A percentile compares a stretch with the other conserved stretches of the same genome.
Evolutionary conservation across 1,140 invertebrate genomes (phyloP).

Genomic region (Pseudachorutes palmiensis): DNA sequence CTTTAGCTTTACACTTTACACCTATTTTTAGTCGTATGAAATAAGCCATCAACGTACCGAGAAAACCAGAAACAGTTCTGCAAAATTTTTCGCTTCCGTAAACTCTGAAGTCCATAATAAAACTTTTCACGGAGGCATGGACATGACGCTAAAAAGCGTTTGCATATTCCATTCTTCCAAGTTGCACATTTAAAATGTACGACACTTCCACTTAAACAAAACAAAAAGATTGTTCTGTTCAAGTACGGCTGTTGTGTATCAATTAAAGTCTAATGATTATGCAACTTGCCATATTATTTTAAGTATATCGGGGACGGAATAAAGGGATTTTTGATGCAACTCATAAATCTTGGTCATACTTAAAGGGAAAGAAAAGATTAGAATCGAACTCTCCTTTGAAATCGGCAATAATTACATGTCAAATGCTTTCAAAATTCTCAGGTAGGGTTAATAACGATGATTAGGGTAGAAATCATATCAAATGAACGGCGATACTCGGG

Average conservation of each 20-base stretch:
- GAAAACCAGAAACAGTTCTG: neutral
- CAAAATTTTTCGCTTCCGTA: neutral
- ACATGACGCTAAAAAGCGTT: too few relatives aligned
- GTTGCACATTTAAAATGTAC: too few relatives aligned
- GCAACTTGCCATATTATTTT: neutral
- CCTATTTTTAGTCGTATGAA: too few relatives aligned
- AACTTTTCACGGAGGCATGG: too few relatives aligned
- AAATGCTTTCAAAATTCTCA: neutral
- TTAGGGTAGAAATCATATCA: conserved; percentile 1
- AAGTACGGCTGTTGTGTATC: neutral
- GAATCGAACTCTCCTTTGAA: conserved; percentile 5
- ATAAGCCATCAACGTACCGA: too few relatives aligned
- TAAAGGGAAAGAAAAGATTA: neutral
- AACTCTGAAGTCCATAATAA: too few relatives aligned
- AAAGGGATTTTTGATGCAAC: too few relatives aligned
- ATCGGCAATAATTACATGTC: conserved; percentile 16
- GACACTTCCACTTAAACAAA: too few relatives aligned
- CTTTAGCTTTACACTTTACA: too few relatives aligned
- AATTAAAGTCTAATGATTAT: neutral
- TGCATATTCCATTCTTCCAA: too few relatives aligned
- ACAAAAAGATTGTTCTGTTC: too few relatives aligned
- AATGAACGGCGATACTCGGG: neutral
- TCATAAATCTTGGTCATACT: neutral
- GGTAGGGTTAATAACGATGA: neutral
- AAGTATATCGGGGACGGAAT: too few relatives aligned